Evolutionary conservation across 2,797 vertebrate genomes (phyloP).

Genomic region (Sylvilagus floridanus): DNA sequence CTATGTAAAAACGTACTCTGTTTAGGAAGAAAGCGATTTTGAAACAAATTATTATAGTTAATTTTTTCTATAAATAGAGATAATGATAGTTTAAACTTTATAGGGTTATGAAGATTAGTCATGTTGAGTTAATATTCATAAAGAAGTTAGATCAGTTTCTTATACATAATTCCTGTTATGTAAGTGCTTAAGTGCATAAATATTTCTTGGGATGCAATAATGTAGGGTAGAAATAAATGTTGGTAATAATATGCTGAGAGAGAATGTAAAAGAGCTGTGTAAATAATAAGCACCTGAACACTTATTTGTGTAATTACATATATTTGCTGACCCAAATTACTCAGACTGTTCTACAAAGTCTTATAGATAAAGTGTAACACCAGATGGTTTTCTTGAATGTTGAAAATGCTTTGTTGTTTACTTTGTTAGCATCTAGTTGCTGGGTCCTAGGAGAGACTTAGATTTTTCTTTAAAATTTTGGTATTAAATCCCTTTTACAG

Average conservation of each 20-base stretch:
- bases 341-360: not conserved
- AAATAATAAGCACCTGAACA: not conserved
- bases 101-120: conserved; percentile 58
- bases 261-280: not conserved
- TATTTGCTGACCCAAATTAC: not conserved
- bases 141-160: conserved; percentile 25
- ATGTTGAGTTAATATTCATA: conserved; percentile 58
- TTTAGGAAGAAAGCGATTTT: conserved; percentile 25
- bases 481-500: not conserved
- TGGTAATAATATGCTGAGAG: not conserved
- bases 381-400: not conserved
- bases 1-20: not conserved
- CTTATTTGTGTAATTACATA: not conserved
- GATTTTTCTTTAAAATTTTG: conserved; percentile 41
- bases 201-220: conserved; percentile 29
- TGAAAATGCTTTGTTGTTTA: not conserved
- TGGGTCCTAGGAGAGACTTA: not conserved
- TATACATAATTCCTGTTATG: conserved; percentile 14
- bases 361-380: not conserved
- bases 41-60: conserved; percentile 49
- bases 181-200: conserved; percentile 39
- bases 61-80: conserved; percentile 44
- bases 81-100: conserved; percentile 47
- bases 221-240: conserved; percentile 47
- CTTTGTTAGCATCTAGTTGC: not conserved